phyloP scores from a whole-genome alignment of 23 tunicate genomes.

The Trididemnum miniatum region DNA sequence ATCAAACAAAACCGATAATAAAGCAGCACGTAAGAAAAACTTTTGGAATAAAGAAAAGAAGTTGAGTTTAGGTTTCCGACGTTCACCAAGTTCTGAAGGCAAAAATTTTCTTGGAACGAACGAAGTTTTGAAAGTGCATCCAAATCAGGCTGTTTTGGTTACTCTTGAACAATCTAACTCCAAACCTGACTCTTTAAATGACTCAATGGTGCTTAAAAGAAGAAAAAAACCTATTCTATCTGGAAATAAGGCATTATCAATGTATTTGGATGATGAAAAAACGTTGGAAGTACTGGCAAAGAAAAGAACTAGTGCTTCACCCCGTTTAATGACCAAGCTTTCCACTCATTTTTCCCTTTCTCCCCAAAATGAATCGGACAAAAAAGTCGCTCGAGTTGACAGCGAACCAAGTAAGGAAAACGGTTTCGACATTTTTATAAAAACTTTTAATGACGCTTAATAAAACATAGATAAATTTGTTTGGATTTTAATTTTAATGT shows the following conservation, averaged over 20 bases:
- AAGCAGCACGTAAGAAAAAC: neutral
- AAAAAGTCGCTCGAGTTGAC: neutral
- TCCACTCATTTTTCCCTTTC: neutral
- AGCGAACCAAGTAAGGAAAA: slow-evolving; percentile 27
- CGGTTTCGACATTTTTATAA: no score
- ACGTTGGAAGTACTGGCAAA: neutral
- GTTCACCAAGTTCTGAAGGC: neutral
- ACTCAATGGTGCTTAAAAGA: neutral
- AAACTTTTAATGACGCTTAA: no score
- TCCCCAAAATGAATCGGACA: neutral
- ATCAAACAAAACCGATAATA: neutral
- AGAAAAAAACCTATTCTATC: neutral
- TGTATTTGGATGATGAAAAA: neutral
- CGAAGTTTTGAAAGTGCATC: neutral
- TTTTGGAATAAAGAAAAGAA: neutral
- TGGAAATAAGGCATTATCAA: neutral
- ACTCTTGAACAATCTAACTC: neutral
- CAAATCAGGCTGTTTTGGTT: neutral
- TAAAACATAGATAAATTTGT: no score
- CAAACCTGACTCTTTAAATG: neutral
- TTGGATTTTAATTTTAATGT: no score
- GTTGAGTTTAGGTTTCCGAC: neutral
- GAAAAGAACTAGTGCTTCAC: neutral
- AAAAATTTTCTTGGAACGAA: neutral
- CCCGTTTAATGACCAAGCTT: neutral